phyloP scores from a whole-genome alignment of 2,888 invertebrate species.

The Torymus texanus region DNA sequence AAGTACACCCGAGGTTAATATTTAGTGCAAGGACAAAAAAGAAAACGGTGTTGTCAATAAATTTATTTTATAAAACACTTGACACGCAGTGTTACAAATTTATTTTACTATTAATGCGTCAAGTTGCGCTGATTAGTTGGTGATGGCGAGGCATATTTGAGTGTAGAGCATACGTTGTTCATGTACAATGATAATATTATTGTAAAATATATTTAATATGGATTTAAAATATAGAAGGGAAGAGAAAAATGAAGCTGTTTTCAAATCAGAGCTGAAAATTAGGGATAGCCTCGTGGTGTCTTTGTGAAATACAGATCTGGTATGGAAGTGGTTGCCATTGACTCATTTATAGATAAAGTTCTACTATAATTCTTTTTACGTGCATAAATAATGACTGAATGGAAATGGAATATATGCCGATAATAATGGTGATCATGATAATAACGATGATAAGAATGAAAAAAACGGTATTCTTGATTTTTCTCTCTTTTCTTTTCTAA shows the following conservation, averaged over 20 bases:
- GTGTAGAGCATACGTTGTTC: constrained; percentile 73
- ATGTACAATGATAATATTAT: constrained; percentile 74
- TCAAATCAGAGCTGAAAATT: constrained; percentile 66
- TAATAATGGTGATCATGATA: constrained; percentile 61
- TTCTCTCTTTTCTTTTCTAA: constrained; percentile 60
- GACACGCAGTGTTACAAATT: constrained; percentile 45
- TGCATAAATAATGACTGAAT: constrained; percentile 69
- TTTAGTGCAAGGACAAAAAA: constrained; percentile 3
- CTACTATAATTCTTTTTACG: constrained; percentile 68
- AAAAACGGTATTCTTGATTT: constrained; percentile 59
- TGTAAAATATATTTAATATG: constrained; percentile 75
- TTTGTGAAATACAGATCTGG: constrained; percentile 64
- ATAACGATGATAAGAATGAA: constrained; percentile 60
- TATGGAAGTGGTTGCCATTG: constrained; percentile 66
- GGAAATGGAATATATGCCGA: constrained; percentile 69
- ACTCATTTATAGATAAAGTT: constrained; percentile 67
- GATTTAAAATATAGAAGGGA: constrained; percentile 64
- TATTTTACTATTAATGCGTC: constrained; percentile 38
- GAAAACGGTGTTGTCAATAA: constrained; percentile 43
- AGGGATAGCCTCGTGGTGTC: constrained; percentile 57
- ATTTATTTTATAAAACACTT: constrained; percentile 48
- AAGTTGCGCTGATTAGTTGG: constrained; percentile 65
- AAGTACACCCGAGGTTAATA: constrained; percentile 51
- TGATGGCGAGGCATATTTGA: constrained; percentile 64
- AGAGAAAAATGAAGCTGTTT: constrained; percentile 65